Percentiles rank a stretch among this genome's conserved stretches.
Evolutionary conservation across 2,888 invertebrate genomes (phyloP).

Genomic region (Drosophila lutescens): DNA sequence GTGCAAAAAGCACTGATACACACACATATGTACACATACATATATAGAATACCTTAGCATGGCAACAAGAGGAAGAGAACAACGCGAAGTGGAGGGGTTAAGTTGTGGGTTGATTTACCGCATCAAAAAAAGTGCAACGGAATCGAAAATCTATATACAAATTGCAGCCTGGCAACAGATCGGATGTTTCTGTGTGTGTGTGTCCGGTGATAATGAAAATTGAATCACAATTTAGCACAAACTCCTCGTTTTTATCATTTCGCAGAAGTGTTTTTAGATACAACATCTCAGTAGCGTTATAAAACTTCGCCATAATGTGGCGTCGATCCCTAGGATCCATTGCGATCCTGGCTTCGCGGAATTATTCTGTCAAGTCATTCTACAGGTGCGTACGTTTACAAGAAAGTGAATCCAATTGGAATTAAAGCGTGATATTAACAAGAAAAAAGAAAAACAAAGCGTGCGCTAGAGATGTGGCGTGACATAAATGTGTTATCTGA

Average conservation of each 20-base stretch:
- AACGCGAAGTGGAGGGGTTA: constrained; percentile 7
- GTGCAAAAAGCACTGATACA: constrained; percentile 3
- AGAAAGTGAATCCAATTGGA: background rate
- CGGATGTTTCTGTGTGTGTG: background rate
- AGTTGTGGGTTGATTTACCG: constrained; percentile 4
- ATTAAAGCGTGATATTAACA: constrained; percentile 2
- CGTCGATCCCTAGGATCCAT: constrained; percentile 2
- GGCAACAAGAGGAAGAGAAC: constrained; percentile 26
- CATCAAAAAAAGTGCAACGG: constrained; percentile 1
- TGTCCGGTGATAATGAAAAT: constrained; percentile 3
- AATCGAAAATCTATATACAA: background rate
- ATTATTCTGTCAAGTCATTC: background rate
- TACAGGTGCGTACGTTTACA: constrained; percentile 18
- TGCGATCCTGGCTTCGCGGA: constrained; percentile 1
- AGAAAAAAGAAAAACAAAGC: background rate
- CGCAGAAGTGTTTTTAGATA: background rate
- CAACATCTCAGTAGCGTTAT: background rate
- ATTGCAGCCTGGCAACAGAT: constrained; percentile 17
- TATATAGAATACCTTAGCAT: constrained; percentile 2
- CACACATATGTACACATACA: constrained; percentile 3
- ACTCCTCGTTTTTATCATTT: background rate
- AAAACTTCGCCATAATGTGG: constrained; percentile 2
- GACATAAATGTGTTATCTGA: background rate
- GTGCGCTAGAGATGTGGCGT: constrained; percentile 14
- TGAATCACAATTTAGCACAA: background rate